Conservation (phyloP, 2,888 invertebrate genomes). For the Clunio marinus region DNA sequence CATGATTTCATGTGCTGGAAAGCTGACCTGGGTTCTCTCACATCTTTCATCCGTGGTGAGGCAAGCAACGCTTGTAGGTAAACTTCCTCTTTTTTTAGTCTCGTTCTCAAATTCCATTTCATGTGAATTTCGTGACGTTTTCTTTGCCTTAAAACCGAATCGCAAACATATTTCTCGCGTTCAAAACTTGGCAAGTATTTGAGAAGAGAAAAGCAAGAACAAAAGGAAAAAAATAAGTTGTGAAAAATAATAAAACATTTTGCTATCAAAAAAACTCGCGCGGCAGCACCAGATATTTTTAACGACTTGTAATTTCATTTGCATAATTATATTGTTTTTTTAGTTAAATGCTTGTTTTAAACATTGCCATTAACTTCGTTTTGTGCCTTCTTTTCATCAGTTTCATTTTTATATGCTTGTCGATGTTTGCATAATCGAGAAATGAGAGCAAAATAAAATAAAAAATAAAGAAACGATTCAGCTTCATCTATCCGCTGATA, state of each 20-base stretch:
- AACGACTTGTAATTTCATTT: constrained; percentile 34
- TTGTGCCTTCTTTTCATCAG: not conserved
- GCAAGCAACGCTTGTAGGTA: not conserved
- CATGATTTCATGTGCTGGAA: constrained; percentile 7
- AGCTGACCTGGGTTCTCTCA: no score
- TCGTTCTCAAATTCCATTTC: not conserved
- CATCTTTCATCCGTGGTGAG: no score
- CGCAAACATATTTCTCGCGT: not conserved
- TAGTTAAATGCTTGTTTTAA: constrained; percentile 28
- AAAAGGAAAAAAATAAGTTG: not conserved
- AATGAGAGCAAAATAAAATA: no score
- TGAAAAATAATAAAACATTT: constrained; percentile 32
- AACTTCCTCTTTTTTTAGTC: not conserved
- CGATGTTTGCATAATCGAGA: no score
- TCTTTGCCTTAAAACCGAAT: not conserved
- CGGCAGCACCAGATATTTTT: constrained; percentile 27
- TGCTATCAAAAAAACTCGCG: constrained; percentile 15
- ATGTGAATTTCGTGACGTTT: constrained; percentile 13
- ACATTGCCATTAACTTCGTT: constrained; percentile 24
- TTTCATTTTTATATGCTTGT: not conserved
- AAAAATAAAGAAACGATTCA: no score
- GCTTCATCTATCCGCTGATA: no score
- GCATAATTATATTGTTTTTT: constrained; percentile 35
- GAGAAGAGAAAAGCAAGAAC: not conserved
- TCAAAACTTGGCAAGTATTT: not conserved